Base-by-base conservation (phyloP, 2,888 invertebrate genomes). In the Sphaeridia pumilis region DNA sequence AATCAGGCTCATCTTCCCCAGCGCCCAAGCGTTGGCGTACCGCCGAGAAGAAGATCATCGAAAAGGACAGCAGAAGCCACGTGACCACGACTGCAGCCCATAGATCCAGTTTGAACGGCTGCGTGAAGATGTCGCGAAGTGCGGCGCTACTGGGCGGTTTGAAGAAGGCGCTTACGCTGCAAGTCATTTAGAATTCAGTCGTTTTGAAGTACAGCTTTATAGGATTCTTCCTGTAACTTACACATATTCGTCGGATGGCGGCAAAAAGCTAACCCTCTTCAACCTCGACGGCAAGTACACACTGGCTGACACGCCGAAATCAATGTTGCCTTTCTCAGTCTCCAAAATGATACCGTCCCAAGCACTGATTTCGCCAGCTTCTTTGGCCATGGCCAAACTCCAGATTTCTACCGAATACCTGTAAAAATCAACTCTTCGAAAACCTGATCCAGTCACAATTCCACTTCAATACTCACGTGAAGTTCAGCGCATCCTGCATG, bases 21-120 rank as follows among this genome's bases (percentile, higher is more conserved):
- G 58, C 34, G 3, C 55, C 53, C 42, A 53, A 54, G 21, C 58
- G 41, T 50, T 56, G 57, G 14, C 60, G 48, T 17, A 63, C 56
- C 0, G 51, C 2, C 1, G 63, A 49, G 36, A 63, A 61, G 1
- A 38, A 17, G n/a, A 60, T 54, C 60, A 63, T 60, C 14, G 56
- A 55, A 1, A 52, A 53, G 10, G 61, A 61, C 17, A 63, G 36
- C 2, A 58, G 43, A 7, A 61, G n/a, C 61, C 61, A 63, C 4
- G 63, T 60, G 1, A 57, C 28, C 3, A 63, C n/a, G 2, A 61
- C 58, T 1, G 59, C 63, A 4, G 58, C 57, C 63, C 63, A 63
- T 7, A 63, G 52, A 17, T 56, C 54, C 5, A 52, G 41, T 46
- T 63, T 17, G 25, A 63, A 63, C 2, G 63, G 63, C 21, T 58